These are phyloP conservation scores for Phoronis australis DNA, from an alignment of 2,888 invertebrate species.

Conservation along the genomic window DNA sequence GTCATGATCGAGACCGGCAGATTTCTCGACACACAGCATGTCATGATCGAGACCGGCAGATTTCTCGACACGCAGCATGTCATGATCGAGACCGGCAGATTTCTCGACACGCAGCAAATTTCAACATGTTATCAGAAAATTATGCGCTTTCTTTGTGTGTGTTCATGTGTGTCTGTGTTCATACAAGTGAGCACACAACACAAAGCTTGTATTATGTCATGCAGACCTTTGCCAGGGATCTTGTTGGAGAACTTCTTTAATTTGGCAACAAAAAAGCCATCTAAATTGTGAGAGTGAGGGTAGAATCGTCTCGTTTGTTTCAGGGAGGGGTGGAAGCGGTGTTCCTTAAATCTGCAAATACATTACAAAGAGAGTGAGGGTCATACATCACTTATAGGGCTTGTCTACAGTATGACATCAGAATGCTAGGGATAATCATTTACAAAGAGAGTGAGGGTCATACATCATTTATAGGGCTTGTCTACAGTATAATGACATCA, in stretches of 20 bases:
- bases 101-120: no score
- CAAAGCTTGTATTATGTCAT: no score
- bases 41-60: no score
- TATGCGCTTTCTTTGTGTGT: no score
- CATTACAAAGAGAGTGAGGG: constrained; percentile 7
- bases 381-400: neutral
- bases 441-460: neutral
- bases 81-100: no score
- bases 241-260: constrained; percentile 74
- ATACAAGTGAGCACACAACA: no score
- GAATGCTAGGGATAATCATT: neutral
- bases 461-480: neutral
- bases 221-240: constrained; percentile 28
- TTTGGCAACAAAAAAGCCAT: constrained; percentile 98
- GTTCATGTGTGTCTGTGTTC: no score
- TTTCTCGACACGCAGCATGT: no score
- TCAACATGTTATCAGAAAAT: no score
- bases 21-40: no score
- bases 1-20: no score
- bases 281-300: constrained; percentile 98
- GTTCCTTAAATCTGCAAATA: constrained; percentile 54
- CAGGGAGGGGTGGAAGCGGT: constrained; percentile 81
- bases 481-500: neutral
- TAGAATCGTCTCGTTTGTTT: constrained; percentile 86
- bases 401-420: neutral